Base-by-base conservation (phyloP, 2,888 invertebrate species). In the Lapara coniferarum region DNA sequence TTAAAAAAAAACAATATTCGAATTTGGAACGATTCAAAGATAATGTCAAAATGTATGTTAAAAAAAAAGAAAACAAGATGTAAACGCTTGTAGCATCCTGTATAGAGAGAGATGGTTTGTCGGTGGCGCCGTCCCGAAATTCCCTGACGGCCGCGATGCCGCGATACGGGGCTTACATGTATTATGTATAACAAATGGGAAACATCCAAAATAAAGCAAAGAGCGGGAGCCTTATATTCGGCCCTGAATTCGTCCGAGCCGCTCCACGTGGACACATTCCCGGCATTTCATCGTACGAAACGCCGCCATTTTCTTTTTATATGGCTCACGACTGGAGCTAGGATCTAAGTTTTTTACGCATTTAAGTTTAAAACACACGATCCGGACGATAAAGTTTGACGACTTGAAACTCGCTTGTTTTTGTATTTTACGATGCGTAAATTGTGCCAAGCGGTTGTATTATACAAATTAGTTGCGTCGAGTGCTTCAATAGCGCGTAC, bases 171-270 rank as follows among this genome's bases (percentile, higher is more conserved):
- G 86, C 86, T 85, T 83, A 89, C 89, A 92, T 92, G 92, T 90
- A 91, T 93, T 89, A 92, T 93, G 92, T 93, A 93, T 93, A 91
- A 93, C 93, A 93, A 92, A 93, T 93, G 92, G 90, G 89, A 91
- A 88, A 91, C 90, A 92, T 91, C 88, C 89, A 89, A 92, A 93
- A 93, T 92, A 92, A 92, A 92, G 86, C 87, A 86, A 79, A 77
- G 73, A 77, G 81, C 79, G 73, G 86, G 83, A 84, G 83, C 87
- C 86, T 83, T 81, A 82, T 85, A 85, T 84, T 85, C 83, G 87
- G 82, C 87, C 89, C 83, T 86, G 90, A 86, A 85, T 87, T 85
- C 84, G 86, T 80, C 77, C 82, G 82, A 81, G 80, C 79, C 72
- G 71, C 72, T 78, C 84, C 82, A 89, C 89, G 90, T 91, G 90